phyloP scores from a whole-genome alignment of 2,113 vertebrate genomes.

The Phodopus roborovskii region DNA sequence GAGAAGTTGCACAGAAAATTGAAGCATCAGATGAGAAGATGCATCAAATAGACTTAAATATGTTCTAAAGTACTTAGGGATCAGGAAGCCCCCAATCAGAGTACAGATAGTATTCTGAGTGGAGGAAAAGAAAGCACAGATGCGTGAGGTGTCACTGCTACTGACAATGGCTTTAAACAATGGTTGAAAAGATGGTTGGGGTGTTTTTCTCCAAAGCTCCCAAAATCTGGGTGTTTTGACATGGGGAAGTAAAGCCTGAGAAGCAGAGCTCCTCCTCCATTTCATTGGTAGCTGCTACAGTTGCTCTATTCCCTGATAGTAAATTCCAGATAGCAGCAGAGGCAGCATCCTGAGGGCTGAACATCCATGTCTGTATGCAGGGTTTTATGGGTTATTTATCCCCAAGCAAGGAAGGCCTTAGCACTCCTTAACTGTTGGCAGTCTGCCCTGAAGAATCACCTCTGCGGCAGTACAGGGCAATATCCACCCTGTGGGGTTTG shows the following conservation, averaged over 20 bases:
- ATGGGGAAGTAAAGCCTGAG: not conserved
- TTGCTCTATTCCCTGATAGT: slow-evolving; percentile 13
- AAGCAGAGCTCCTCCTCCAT: slow-evolving; percentile 1
- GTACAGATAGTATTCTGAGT: not conserved
- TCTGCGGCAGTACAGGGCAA: not conserved
- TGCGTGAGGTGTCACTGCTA: not conserved
- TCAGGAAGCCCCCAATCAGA: not conserved
- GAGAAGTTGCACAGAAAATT: not conserved
- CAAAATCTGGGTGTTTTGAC: slow-evolving; percentile 64
- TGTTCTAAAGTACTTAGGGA: slow-evolving; percentile 11
- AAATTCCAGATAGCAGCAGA: slow-evolving; percentile 43
- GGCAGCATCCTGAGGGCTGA: not conserved
- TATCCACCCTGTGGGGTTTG: not conserved
- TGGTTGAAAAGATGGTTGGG: slow-evolving; percentile 36
- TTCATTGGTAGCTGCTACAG: not conserved
- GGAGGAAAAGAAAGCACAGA: slow-evolving; percentile 49
- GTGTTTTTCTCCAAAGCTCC: slow-evolving; percentile 35
- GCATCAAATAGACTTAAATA: not conserved
- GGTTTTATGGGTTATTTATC: not conserved
- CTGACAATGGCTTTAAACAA: slow-evolving; percentile 62
- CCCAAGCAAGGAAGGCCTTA: not conserved
- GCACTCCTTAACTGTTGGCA: not conserved
- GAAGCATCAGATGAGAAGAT: not conserved
- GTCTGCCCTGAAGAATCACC: not conserved
- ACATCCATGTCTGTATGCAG: not conserved